Evolutionary conservation across 1,140 invertebrate species (phyloP), one percentile per base, ranked within the genome.

Genomic region (roundworm (Caenorhabditis elegans)): DNA sequence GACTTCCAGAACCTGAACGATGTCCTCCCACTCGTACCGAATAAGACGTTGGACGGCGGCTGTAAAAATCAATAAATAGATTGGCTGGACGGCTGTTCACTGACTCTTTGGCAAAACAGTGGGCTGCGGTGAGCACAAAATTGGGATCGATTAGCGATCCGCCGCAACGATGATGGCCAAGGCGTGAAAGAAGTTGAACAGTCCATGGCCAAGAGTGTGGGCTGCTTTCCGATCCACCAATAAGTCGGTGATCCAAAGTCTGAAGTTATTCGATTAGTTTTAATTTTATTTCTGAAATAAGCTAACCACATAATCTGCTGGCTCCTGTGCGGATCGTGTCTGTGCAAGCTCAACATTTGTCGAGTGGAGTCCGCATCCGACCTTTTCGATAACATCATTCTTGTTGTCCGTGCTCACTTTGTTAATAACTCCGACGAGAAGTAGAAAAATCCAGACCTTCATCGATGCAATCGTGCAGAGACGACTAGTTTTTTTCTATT

Each of bases 121-220:
- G 81, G 2, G 81, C 81, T 15, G 81, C 81, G 8, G 81, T 82
- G 28, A 82, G 48, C 10, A 82, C 76, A 31, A 82, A 60, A 28
- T 31, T 47, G 4, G 17, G 10, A n/a, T 78, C 81, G 34, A 82
- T 82, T 8, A 82, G 24, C 17, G 55, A 79, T 19, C 81, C 81
- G 24, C 81, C 81, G 24, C 81, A 82, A n/a, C 76, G 47, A 26
- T 82, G 81, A 19, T 70, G 34, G 34, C 75, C 81, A n/a, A 70
- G 60, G 3, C 53, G 13, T 19, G 49, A 46, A 19, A 46, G 39
- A 48, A 82, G 39, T 49, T 82, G 81, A 24, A 76, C 81, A 26
- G 53, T 76, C 81, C 81, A 82, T 60, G 81, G 81, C 81, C 81
- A 82, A 2, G 76, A 24, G 49, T 82, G 81, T 22, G 75, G 76